phyloP scores from a whole-genome alignment of 2,797 vertebrate species.

The Crocodylus rhombifer region DNA sequence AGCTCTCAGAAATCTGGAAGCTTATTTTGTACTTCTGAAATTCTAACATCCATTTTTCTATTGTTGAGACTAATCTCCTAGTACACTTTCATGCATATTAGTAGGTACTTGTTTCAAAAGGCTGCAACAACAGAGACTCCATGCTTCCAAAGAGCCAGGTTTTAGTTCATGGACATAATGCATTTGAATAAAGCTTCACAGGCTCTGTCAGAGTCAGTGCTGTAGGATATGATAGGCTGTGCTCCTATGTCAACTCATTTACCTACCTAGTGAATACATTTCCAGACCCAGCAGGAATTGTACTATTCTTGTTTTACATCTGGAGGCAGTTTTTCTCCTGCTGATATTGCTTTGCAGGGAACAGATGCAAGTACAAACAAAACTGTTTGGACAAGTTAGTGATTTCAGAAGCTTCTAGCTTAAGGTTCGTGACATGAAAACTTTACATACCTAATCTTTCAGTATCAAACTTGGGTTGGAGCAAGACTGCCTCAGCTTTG shows the following conservation, averaged over 20 bases:
- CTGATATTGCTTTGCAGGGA: neutral
- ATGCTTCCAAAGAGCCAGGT: neutral
- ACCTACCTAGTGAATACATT: neutral
- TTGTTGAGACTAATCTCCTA: neutral
- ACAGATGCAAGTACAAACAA: neutral
- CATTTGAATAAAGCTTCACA: neutral
- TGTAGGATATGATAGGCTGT: neutral
- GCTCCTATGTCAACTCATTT: constrained; percentile 28
- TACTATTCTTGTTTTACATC: constrained; percentile 20
- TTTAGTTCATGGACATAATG: neutral
- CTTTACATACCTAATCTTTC: constrained; percentile 27
- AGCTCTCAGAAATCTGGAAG: neutral
- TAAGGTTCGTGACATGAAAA: constrained; percentile 20
- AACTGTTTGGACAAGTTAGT: constrained; percentile 39
- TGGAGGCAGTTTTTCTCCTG: neutral
- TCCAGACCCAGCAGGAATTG: constrained; percentile 20
- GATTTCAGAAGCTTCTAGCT: constrained; percentile 43
- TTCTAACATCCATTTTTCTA: neutral
- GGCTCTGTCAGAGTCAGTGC: neutral
- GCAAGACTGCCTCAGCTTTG: neutral
- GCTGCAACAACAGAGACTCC: neutral
- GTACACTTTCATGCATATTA: neutral
- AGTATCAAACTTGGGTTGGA: neutral
- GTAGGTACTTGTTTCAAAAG: neutral
- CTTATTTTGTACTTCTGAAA: neutral